These are phyloP conservation scores for Megalurothrips usitatus DNA, from an alignment of 2,888 invertebrate genomes.

Conservation along the genomic window DNA sequence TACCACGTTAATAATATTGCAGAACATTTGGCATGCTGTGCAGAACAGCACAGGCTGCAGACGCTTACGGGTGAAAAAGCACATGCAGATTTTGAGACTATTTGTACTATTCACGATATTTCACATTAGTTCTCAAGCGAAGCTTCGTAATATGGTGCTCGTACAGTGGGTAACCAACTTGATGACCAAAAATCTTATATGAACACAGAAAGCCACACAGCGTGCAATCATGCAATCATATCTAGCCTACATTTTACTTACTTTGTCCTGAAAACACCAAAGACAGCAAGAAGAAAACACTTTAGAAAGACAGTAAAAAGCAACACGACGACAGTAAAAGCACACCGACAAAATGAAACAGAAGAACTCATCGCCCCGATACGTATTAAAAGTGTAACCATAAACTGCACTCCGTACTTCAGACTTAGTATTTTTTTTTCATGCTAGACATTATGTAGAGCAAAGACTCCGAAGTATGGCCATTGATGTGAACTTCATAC, in stretches of 20 bases:
- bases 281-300: slow-evolving; percentile 38
- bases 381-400: no score
- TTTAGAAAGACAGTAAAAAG: slow-evolving; percentile 31
- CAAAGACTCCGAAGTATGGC: neutral
- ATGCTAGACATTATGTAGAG: no score
- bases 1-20: neutral
- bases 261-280: slow-evolving; percentile 40
- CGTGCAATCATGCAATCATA: neutral
- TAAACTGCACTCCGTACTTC: no score
- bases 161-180: no score
- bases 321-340: slow-evolving; percentile 24
- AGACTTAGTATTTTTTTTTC: no score
- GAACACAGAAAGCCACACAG: neutral
- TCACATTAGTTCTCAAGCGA: no score
- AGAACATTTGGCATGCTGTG: neutral
- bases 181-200: neutral
- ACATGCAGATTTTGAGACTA: no score
- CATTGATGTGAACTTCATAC: neutral
- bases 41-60: neutral
- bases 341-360: neutral
- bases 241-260: slow-evolving; percentile 37
- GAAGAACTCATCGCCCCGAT: neutral
- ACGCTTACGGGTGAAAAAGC: no score
- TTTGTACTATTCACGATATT: no score
- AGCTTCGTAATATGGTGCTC: no score